phyloP scores from a whole-genome alignment of 1,140 invertebrate species.

The Tetramorium parvispinum region DNA sequence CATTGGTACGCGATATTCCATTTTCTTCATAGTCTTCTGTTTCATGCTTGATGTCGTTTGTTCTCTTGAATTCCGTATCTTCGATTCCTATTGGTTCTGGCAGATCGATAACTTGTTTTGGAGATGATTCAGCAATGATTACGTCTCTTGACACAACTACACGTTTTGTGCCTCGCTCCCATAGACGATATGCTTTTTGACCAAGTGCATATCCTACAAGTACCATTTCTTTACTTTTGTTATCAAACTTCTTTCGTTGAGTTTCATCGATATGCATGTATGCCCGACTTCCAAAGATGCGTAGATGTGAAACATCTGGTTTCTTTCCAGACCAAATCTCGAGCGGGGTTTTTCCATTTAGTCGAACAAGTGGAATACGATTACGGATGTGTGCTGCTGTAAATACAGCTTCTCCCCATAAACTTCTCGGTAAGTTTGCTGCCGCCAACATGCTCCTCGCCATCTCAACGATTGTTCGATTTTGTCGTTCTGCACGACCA shows the following conservation, averaged over 20 bases:
- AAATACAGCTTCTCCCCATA: background rate
- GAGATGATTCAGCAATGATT: background rate
- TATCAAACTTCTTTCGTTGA: background rate
- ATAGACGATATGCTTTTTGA: background rate
- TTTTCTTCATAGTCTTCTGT: background rate
- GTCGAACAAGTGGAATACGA: background rate
- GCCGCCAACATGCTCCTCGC: background rate
- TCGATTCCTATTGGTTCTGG: background rate
- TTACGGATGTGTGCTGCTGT: background rate
- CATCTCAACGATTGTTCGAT: background rate
- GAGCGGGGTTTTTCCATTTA: background rate
- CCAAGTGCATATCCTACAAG: background rate
- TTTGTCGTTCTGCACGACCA: background rate
- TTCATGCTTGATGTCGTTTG: no score
- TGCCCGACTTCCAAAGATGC: background rate
- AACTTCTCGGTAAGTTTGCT: background rate
- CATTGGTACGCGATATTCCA: background rate
- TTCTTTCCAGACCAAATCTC: background rate
- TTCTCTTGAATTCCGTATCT: background rate
- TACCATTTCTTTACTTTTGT: background rate
- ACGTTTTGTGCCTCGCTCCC: background rate
- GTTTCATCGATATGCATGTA: background rate
- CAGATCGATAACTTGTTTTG: background rate
- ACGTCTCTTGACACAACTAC: background rate
- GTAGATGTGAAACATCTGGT: background rate